A percentile compares a stretch with the other conserved stretches of the same genome.
Conservation (phyloP, 2,113 vertebrate genomes). For the Cyprinus carpio region DNA sequence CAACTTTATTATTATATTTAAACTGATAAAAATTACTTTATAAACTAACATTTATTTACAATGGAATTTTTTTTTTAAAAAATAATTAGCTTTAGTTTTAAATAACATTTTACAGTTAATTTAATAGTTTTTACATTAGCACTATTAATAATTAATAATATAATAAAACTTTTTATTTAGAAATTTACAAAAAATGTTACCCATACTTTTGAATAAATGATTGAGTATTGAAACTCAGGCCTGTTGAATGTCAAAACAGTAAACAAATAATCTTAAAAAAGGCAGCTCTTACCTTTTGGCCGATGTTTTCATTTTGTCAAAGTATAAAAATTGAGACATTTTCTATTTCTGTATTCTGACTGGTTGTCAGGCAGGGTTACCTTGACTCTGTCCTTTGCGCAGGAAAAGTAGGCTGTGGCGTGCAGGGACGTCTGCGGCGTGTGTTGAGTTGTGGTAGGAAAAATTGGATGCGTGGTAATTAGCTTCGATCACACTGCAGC, state of each 20-base stretch:
- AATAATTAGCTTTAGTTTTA: neutral
- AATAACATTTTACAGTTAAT: no score
- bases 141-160: neutral
- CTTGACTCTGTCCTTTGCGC: constrained; percentile 91
- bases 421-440: constrained; percentile 92
- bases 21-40: neutral
- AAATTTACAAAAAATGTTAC: neutral
- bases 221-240: neutral
- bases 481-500: constrained; percentile 93
- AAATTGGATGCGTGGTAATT: constrained; percentile 95
- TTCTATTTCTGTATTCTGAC: neutral
- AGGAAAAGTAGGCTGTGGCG: constrained; percentile 93
- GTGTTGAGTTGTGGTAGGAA: constrained; percentile 97
- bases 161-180: neutral
- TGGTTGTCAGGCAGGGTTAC: constrained; percentile 66
- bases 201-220: neutral
- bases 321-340: neutral
- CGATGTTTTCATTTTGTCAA: neutral
- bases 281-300: neutral
- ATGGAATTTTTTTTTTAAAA: neutral
- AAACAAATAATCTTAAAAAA: neutral
- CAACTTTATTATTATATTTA: neutral
- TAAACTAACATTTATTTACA: neutral
- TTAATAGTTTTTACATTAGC: no score
- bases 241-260: neutral